A percentile compares a stretch with the other conserved stretches of the same genome.
phyloP scores from a whole-genome alignment of 2,113 vertebrate species.

The Eurypyga helias region DNA sequence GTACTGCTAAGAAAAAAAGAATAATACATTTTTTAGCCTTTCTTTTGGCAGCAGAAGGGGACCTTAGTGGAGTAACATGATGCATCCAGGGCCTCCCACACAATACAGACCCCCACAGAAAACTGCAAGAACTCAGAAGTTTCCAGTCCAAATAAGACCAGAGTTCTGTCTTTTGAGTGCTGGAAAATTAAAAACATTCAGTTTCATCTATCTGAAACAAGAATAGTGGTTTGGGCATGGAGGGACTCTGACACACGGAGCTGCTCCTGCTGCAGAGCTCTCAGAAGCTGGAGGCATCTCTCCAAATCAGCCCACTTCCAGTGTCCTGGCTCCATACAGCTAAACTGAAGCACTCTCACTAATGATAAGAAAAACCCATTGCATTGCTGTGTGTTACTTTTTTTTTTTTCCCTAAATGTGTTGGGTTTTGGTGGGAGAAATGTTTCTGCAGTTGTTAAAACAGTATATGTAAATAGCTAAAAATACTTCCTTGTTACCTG shows the following conservation, averaged over 20 bases:
- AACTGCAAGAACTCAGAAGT: background rate
- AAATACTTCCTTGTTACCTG: background rate
- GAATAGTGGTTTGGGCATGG: background rate
- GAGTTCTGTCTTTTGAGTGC: background rate
- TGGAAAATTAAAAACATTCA: background rate
- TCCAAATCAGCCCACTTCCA: background rate
- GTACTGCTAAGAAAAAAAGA: background rate
- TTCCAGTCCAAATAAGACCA: constrained; percentile 5
- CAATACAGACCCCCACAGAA: background rate
- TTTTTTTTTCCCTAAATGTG: background rate
- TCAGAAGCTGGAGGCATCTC: background rate
- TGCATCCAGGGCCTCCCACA: background rate
- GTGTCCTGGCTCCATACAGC: background rate
- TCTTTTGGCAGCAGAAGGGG: background rate
- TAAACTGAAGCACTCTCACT: background rate
- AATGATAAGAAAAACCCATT: background rate
- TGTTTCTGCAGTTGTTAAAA: background rate
- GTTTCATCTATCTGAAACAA: background rate
- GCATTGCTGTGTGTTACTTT: background rate
- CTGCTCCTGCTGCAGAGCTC: background rate
- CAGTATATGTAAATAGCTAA: background rate
- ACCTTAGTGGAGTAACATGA: background rate
- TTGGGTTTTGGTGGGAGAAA: background rate
- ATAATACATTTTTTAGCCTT: background rate
- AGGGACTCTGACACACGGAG: background rate